phyloP scores from a whole-genome alignment of 2,888 invertebrate species.

The Brachypalpus laphriformis region DNA sequence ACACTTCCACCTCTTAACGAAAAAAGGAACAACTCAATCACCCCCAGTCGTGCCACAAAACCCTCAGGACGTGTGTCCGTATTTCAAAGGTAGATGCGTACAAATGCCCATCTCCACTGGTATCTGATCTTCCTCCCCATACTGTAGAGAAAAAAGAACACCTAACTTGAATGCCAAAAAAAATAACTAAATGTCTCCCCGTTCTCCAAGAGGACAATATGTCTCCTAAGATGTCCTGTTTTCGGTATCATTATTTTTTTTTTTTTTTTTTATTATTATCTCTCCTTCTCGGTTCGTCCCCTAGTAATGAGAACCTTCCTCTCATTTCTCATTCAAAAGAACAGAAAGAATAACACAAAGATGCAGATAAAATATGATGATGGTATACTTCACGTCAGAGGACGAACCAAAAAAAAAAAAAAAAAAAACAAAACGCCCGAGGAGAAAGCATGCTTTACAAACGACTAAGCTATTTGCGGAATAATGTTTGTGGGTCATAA shows the following conservation, averaged over 20 bases:
- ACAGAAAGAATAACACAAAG: constrained; percentile 26
- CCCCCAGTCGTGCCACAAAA: too few species aligned
- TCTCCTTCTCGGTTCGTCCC: neutral
- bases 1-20: too few species aligned
- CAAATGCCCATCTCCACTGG: neutral
- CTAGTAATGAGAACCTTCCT: constrained; percentile 1
- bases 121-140: constrained; percentile 4
- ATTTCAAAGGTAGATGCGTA: too few species aligned
- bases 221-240: constrained; percentile 44
- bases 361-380: constrained; percentile 55
- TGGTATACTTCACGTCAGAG: neutral
- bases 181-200: constrained; percentile 20
- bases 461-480: constrained; percentile 42
- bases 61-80: too few species aligned
- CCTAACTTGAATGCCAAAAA: neutral
- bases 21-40: too few species aligned
- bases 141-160: neutral
- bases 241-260: constrained; percentile 9
- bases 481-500: constrained; percentile 55
- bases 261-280: constrained; percentile 36
- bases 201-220: constrained; percentile 38
- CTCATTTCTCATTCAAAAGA: constrained; percentile 28
- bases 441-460: constrained; percentile 40
- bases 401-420: neutral
- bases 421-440: neutral